Base-by-base conservation (phyloP, 2,888 invertebrate genomes). In the Pammene aurita region DNA sequence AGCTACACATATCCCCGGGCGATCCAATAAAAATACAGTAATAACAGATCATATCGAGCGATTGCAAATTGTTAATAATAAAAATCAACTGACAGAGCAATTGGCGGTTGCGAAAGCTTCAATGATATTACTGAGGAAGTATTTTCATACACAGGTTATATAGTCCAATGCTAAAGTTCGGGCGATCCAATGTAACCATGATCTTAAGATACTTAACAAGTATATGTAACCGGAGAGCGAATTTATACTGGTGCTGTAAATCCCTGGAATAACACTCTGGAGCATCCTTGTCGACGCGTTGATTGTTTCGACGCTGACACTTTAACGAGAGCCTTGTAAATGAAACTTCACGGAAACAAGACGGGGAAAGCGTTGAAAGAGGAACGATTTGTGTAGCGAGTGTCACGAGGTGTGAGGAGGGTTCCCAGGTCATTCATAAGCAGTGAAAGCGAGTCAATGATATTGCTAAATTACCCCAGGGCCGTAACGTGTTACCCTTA, bases 381-480 rank as follows among this genome's bases (percentile, higher is more conserved):
- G 84, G 87, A 88, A 86, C 83, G 83, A 86, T 89, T 84, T 85
- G 84, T 84, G 81, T 75, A 80, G 79, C 65, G 66, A 74, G 80
- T 76, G 82, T 78, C 81, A 78, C 77, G 77, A 83, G 81, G 80
- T 82, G 83, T 79, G 77, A 83, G 84, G 79, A 77, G 75, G 76
- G 79, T 76, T 80, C 77, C 77, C 77, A 77, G 85, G 87, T 88
- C 86, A 86, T 86, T 87, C 85, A 85, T 88, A 84, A 83, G 81
- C 74, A 79, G 87, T 86, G 90, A 90, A 91, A 90, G 88, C 85
- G 80, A 78, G 76, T 76, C 79, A 80, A 78, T 81, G 84, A 86
- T 86, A 86, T 81, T 80, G 84, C 85, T 87, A 87, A 88, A 90
- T 88, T 84, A 83, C 87, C 84, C 77, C 76, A 74, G 82, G 84